Evolutionary conservation across 2,113 vertebrate species (phyloP).

Genomic region (Labeo rohita): DNA sequence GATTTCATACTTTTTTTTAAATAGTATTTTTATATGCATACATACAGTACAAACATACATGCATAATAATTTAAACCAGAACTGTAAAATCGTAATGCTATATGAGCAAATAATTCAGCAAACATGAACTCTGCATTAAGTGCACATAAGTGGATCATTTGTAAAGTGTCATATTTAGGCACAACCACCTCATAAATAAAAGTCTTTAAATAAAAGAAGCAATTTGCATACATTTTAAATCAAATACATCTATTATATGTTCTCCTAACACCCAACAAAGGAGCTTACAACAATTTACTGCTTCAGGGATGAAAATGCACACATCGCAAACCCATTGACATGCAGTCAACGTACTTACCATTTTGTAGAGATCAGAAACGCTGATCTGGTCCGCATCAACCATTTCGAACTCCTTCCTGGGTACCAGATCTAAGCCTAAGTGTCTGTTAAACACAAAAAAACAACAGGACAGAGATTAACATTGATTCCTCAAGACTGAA

Average conservation of each 20-base stretch:
- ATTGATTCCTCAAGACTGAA: conserved; percentile 8
- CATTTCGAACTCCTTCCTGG: conserved; percentile 96
- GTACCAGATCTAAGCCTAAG: conserved; percentile 93
- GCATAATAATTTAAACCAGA: background rate
- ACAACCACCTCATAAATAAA: background rate
- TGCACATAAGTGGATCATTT: too few relatives aligned
- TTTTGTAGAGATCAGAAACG: conserved; percentile 97
- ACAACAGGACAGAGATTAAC: conserved; percentile 33
- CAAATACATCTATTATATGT: background rate
- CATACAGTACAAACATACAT: background rate
- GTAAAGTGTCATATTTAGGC: background rate
- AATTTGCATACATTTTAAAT: background rate
- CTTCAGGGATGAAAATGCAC: background rate
- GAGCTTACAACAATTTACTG: background rate
- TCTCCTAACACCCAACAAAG: background rate
- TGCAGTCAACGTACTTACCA: conserved; percentile 79
- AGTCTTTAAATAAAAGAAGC: background rate
- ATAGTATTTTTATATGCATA: background rate
- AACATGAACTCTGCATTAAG: background rate
- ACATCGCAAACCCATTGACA: background rate
- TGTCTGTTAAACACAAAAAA: conserved; percentile 79
- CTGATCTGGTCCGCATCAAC: conserved; percentile 97
- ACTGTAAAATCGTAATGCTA: background rate
- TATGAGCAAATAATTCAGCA: background rate
- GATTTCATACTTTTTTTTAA: too few relatives aligned